Evolutionary conservation across 2,113 vertebrate species (phyloP).

Genomic region (Marmota flaviventris): DNA sequence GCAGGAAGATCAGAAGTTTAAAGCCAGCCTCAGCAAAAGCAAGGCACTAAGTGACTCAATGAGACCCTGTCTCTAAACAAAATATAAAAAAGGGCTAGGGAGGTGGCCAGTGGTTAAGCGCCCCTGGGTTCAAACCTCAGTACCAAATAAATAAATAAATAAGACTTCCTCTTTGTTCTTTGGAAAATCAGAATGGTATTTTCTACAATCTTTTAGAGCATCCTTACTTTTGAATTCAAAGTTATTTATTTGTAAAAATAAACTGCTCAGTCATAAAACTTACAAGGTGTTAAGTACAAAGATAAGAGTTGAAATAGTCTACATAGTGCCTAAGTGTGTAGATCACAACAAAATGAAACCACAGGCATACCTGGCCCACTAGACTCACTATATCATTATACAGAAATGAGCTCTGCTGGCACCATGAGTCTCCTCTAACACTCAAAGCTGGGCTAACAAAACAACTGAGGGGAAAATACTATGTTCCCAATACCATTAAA

Average conservation of each 20-base stretch:
- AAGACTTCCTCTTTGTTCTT: background rate
- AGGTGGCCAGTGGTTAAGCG: too few relatives aligned
- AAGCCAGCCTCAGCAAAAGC: too few relatives aligned
- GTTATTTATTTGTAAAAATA: background rate
- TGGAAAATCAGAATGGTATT: background rate
- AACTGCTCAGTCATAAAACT: background rate
- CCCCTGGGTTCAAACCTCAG: too few relatives aligned
- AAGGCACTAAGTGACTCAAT: too few relatives aligned
- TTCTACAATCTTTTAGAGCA: background rate
- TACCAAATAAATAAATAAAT: too few relatives aligned
- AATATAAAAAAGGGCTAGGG: too few relatives aligned
- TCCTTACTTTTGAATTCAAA: constrained; percentile 14
- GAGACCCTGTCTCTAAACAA: too few relatives aligned
- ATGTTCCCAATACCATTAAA: background rate
- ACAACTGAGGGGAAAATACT: background rate
- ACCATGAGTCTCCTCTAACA: background rate
- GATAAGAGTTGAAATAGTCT: background rate
- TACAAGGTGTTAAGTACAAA: background rate
- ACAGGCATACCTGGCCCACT: background rate
- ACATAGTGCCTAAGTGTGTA: background rate
- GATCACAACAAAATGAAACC: constrained; percentile 21
- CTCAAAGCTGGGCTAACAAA: background rate
- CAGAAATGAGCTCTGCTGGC: background rate
- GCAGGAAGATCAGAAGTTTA: too few relatives aligned
- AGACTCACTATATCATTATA: background rate